A percentile compares a stretch with the other conserved stretches of the same genome.
Evolutionary conservation across 2,113 vertebrate genomes (phyloP).

Genomic region (Alligator mississippiensis): DNA sequence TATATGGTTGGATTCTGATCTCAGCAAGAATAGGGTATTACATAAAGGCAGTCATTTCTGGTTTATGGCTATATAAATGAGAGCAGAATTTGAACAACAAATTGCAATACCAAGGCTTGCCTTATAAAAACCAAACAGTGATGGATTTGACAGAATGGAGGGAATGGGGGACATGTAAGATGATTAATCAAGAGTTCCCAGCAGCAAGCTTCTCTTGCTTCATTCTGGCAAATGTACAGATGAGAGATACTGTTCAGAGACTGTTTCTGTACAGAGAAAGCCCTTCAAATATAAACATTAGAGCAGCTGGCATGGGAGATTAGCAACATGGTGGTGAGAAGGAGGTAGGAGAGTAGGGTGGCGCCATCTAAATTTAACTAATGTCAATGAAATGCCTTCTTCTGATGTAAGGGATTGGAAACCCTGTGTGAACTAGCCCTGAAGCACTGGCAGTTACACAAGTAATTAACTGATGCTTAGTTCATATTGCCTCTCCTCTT

Average conservation of each 20-base stretch:
- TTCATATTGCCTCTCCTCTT: slow-evolving; percentile 16
- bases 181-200: slow-evolving; percentile 48
- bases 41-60: slow-evolving; percentile 8
- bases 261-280: slow-evolving; percentile 44
- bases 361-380: slow-evolving; percentile 48
- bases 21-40: slow-evolving; percentile 11
- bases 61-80: slow-evolving; percentile 41
- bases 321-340: background rate
- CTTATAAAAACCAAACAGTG: slow-evolving; percentile 37
- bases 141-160: slow-evolving; percentile 11
- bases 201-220: slow-evolving; percentile 37
- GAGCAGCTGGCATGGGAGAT: slow-evolving; percentile 49
- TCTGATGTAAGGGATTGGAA: slow-evolving; percentile 39
- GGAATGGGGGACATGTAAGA: slow-evolving; percentile 46
- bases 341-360: background rate
- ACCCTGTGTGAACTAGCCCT: background rate
- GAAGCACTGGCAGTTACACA: background rate
- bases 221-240: slow-evolving; percentile 52
- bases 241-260: slow-evolving; percentile 57
- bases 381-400: slow-evolving; percentile 16
- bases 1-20: background rate
- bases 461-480: slow-evolving; percentile 1
- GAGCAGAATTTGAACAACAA: slow-evolving; percentile 15
- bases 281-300: slow-evolving; percentile 48
- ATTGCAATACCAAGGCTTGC: background rate